Evolutionary conservation across 2,113 vertebrate species (phyloP).

Genomic region (Ictalurus furcatus): DNA sequence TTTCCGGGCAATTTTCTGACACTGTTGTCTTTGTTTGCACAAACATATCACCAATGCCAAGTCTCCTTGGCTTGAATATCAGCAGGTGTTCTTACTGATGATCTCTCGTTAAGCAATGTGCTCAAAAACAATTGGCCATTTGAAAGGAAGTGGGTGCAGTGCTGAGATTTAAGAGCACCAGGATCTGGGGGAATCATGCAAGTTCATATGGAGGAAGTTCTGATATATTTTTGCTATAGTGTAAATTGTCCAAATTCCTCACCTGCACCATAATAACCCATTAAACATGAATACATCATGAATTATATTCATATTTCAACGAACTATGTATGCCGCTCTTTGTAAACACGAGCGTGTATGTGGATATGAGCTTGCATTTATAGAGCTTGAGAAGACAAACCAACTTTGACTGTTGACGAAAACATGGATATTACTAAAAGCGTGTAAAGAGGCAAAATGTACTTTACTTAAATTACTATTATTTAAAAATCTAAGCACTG

Average conservation of each 20-base stretch:
- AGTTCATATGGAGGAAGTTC: neutral
- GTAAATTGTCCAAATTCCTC: neutral
- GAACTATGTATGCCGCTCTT: too few relatives aligned
- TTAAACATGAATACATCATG: neutral
- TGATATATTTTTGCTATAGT: neutral
- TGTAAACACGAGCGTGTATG: too few relatives aligned
- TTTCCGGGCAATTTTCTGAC: neutral
- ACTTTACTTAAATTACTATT: neutral
- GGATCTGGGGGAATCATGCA: neutral
- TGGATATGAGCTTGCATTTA: neutral
- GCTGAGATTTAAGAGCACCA: neutral
- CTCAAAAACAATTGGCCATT: neutral
- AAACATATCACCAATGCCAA: neutral
- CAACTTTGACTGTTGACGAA: neutral
- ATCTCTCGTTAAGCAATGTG: neutral
- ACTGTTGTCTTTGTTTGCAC: conserved; percentile 1
- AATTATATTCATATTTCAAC: too few relatives aligned
- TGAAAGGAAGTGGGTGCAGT: neutral
- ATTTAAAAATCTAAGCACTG: neutral
- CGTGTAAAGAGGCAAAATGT: neutral
- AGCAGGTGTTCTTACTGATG: neutral
- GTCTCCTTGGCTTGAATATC: conserved; percentile 2
- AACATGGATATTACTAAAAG: neutral
- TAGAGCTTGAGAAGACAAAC: neutral
- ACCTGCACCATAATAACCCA: neutral